Evolutionary conservation across 2,888 invertebrate species (phyloP).

Genomic region (Parapristionchus giblindavisi): DNA sequence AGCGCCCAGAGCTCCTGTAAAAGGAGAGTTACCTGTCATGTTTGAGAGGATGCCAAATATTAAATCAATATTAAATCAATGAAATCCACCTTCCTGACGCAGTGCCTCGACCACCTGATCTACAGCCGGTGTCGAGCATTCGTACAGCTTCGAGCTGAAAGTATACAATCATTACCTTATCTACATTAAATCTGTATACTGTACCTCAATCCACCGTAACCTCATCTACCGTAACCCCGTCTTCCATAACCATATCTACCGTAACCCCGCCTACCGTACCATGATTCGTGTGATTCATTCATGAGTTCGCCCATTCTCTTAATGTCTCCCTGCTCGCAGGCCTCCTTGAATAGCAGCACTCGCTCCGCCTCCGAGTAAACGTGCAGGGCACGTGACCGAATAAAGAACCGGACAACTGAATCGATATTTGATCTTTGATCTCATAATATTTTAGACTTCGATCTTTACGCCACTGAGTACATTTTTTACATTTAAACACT

Average conservation of each 20-base stretch:
- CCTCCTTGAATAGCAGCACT: conserved; percentile 81
- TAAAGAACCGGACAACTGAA: conserved; percentile 74
- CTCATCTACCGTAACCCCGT: too few relatives aligned
- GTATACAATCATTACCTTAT: not conserved
- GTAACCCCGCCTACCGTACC: not conserved
- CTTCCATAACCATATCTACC: too few relatives aligned
- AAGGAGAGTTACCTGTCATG: not conserved
- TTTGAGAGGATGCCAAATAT: too few relatives aligned
- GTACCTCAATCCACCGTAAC: too few relatives aligned
- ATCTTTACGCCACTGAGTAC: not conserved
- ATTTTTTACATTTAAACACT: too few relatives aligned
- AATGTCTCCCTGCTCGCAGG: conserved; percentile 73
- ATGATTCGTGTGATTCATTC: conserved; percentile 77
- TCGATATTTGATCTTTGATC: not conserved
- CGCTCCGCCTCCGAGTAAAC: conserved; percentile 85
- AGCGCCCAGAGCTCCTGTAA: conserved; percentile 81
- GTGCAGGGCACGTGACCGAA: conserved; percentile 86
- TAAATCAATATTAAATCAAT: not conserved
- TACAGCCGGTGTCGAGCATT: conserved; percentile 54
- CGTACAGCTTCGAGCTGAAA: conserved; percentile 45
- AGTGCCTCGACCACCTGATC: conserved; percentile 48
- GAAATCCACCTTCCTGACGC: conserved; percentile 43
- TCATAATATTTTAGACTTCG: not conserved
- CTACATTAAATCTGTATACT: not conserved
- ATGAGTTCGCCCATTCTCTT: conserved; percentile 79